phyloP scores from a whole-genome alignment of 2,797 vertebrate genomes.

The Aplochiton taeniatus region DNA sequence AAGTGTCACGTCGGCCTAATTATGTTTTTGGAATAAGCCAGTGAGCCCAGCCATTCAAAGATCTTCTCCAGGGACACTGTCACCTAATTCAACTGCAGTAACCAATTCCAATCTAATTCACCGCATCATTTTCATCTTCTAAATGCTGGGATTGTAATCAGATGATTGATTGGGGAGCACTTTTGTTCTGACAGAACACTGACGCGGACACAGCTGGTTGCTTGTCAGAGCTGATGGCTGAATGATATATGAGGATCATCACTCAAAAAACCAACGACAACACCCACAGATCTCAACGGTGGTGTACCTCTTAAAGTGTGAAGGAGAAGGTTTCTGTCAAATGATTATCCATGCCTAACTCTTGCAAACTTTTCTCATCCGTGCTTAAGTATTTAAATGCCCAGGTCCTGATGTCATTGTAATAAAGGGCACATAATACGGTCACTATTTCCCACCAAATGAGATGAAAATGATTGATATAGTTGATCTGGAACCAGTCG shows the following conservation, averaged over 20 bases:
- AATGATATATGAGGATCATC: constrained; percentile 58
- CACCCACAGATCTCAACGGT: constrained; percentile 25
- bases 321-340: background rate
- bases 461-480: no score
- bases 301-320: background rate
- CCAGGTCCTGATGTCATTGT: no score
- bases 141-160: constrained; percentile 58
- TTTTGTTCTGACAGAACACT: constrained; percentile 62
- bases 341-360: background rate
- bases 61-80: constrained; percentile 8
- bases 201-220: constrained; percentile 69
- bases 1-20: constrained; percentile 48
- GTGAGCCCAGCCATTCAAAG: constrained; percentile 18
- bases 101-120: constrained; percentile 50
- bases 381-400: no score
- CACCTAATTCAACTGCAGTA: constrained; percentile 43
- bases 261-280: constrained; percentile 53
- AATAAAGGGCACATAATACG: no score
- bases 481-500: no score
- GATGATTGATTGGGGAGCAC: constrained; percentile 70
- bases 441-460: no score
- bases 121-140: constrained; percentile 48
- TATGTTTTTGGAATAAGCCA: constrained; percentile 51
- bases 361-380: no score
- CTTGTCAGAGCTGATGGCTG: constrained; percentile 54